Evolutionary conservation across 2,888 invertebrate species (phyloP), one percentile per base, ranked within the genome.

Genomic region (Sturmia bella): DNA sequence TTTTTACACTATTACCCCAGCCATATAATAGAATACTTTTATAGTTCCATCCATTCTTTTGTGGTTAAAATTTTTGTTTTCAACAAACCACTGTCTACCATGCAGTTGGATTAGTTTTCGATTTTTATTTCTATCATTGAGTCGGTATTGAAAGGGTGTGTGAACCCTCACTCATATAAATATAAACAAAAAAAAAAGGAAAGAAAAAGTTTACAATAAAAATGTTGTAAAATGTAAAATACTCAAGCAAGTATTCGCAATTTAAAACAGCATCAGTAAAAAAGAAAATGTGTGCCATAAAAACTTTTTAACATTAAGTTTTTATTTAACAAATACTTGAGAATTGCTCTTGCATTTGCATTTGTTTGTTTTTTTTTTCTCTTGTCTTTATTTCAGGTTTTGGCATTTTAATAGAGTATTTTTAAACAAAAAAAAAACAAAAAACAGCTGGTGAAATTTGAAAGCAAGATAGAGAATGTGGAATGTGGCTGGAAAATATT

Each of bases 251-350:
- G 12, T 43, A 32, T 32, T 32, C 32, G 32, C 32, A 9, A 45
- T 21, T 19, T 37, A 57, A 43, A 11, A 45, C 17, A 32, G 37
- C 15, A 45, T 4, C 11, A 48, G 15, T 24, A 37, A 12, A 39
- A 48, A 11, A 6, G 43, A 21, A 50, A 68, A 17, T 56, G 15
- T 24, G 19, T 39, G 61, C 41, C 27, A 69, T 39, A 45, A 27
- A 75, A 45, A 54, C 19, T 70, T 72, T 72, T 21, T 11, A 72
- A 59, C 52, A 52, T 56, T 64, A 63, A 39, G 63, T 19, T 70
- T 63, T 69, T 70, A 63, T 37, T 66, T 57, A 70, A 78, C 37
- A 66, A 37, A 78, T 59, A 50, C 32, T 48, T 32, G 17, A 32
- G 15, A 32, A 2, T 37, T 37, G 17, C 32, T 12, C 17, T 45